Percentiles rank a stretch among this genome's conserved stretches.
phyloP scores from a whole-genome alignment of 2,113 vertebrate genomes.

The Saimiri boliviensis region DNA sequence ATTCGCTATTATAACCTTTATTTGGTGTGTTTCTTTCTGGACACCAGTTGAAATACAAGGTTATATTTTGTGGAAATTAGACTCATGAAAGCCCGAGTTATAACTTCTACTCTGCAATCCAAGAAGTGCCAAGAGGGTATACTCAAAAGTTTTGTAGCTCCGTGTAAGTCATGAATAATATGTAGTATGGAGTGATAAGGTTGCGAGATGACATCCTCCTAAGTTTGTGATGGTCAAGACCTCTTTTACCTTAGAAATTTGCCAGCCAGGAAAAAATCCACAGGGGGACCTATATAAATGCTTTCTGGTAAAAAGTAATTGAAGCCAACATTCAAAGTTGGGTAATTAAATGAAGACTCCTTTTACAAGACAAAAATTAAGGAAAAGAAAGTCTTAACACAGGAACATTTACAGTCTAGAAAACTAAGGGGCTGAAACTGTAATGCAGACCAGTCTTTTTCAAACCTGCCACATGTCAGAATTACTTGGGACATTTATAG shows the following conservation, averaged over 20 bases:
- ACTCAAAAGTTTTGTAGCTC: neutral
- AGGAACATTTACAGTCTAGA: neutral
- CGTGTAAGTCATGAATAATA: neutral
- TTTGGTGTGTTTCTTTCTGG: slow-evolving; percentile 32
- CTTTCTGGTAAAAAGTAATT: neutral
- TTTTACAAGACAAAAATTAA: neutral
- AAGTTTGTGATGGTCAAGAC: neutral
- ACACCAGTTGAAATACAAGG: neutral
- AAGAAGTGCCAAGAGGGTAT: neutral
- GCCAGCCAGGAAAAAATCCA: neutral
- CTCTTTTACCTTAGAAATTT: neutral
- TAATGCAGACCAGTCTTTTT: neutral
- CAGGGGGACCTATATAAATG: neutral
- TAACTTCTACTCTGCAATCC: neutral
- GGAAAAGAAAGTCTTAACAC: neutral
- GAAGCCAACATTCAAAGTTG: neutral
- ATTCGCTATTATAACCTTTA: neutral
- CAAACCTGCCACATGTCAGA: neutral
- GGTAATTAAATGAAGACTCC: slow-evolving; percentile 9
- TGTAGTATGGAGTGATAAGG: neutral
- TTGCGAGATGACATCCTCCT: neutral
- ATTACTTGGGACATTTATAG: neutral
- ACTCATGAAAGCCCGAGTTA: slow-evolving; percentile 18
- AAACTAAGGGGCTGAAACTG: neutral
- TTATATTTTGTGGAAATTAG: slow-evolving; percentile 25